These are phyloP conservation scores for Phyllotreta cruciferae DNA, from an alignment of 2,888 invertebrate species.

Conservation along the genomic window DNA sequence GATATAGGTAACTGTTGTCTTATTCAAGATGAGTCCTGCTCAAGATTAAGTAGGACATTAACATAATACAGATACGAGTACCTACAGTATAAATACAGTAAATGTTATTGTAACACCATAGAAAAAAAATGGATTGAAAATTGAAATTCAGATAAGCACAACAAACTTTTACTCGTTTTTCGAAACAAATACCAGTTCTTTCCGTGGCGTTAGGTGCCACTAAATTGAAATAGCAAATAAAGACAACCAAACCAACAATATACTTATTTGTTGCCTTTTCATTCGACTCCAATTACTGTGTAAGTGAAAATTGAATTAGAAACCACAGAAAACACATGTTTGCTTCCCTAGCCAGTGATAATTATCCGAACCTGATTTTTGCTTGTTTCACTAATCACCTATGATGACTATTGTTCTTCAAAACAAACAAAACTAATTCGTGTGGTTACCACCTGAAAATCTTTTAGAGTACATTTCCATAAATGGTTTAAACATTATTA, in stretches of 20 bases:
- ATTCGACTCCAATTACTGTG: slow-evolving; percentile 40
- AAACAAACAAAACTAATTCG: slow-evolving; percentile 22
- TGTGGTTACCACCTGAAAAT: slow-evolving; percentile 25
- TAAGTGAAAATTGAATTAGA: slow-evolving; percentile 47
- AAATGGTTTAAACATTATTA: slow-evolving; percentile 15
- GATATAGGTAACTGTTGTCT: too few relatives aligned
- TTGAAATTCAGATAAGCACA: not conserved
- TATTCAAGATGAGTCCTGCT: too few relatives aligned
- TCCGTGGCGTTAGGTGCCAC: slow-evolving; percentile 28
- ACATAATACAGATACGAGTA: too few relatives aligned
- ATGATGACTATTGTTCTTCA: slow-evolving; percentile 39
- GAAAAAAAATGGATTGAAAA: too few relatives aligned
- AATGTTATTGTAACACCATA: too few relatives aligned
- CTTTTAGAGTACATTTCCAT: slow-evolving; percentile 13
- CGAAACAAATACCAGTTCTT: slow-evolving; percentile 21
- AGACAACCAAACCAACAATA: slow-evolving; percentile 38
- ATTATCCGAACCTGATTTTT: slow-evolving; percentile 43
- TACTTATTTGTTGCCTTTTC: slow-evolving; percentile 40
- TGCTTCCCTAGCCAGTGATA: slow-evolving; percentile 46
- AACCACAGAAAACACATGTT: slow-evolving; percentile 40
- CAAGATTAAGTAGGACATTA: too few relatives aligned
- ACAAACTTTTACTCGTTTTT: slow-evolving; percentile 4
- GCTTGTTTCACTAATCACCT: slow-evolving; percentile 44
- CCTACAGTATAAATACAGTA: too few relatives aligned
- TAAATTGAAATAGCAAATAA: slow-evolving; percentile 23